Evolutionary conservation across 2,797 vertebrate species (phyloP), one percentile per base, ranked within the genome.

Genomic region (Danio jaintianensis): DNA sequence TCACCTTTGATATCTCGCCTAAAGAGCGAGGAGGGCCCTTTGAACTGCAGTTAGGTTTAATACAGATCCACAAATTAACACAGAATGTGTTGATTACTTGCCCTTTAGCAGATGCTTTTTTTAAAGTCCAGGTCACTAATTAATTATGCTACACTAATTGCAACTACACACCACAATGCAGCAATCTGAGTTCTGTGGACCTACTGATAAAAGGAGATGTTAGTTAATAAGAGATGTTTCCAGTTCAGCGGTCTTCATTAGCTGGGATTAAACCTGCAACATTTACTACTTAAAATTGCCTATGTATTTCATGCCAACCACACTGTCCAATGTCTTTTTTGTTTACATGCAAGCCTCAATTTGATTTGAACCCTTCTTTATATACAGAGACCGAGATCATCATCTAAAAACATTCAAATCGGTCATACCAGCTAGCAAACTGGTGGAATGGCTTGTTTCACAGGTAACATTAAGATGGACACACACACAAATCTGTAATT

Each of bases 401-500:
- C 97, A 99, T 82, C 90, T 99, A 82, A 99, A 99, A 93, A 98
- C 96, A 0, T 98, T 98, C 88, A 99, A 96, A 86, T 99, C 97
- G 0, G 98, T 99, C 82, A 92, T 99, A 55, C 97, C 97, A 4
- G 97, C 96, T 22, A 94, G 91, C 90, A 99, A 99, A 89, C 93
- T 99, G 64, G 96, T 99, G 79, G 98, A 99, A 83, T 99, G 98
- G 98, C 94, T 99, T 1, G 90, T 98, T 79, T 93, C 93, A 68
- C 97, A 98, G 97, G 98, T 99, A 93, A 63, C 5, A 11, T 15
- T 3, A 73, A 10, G 15, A 22, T 7, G 38, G n/a, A 42, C n/a
- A 72, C 42, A 56, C 72, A 77, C 29, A 45, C 42, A 79, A 29
- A 29, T 29, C 29, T 29, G 29, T 29, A 9, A n/a, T 66, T 56